phyloP scores from a whole-genome alignment of 1,140 invertebrate genomes.

The Brachionus sp. region DNA sequence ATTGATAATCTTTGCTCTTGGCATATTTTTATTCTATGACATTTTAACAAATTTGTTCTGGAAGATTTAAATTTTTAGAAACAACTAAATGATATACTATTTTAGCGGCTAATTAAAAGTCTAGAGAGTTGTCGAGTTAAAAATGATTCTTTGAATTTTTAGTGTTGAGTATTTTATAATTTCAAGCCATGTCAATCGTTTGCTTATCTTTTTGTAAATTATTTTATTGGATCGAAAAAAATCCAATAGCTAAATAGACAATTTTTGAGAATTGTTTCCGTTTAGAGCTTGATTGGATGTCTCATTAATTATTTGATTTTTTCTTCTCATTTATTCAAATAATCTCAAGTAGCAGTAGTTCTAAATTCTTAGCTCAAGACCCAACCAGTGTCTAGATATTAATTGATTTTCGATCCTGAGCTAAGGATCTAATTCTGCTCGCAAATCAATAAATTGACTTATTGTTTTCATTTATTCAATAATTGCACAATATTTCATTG shows the following conservation, averaged over 20 bases:
- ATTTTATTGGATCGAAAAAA: not conserved
- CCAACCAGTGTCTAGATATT: conserved; percentile 27
- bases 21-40: not conserved
- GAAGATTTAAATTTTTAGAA: conserved; percentile 17
- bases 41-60: conserved; percentile 2
- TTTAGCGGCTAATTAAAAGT: conserved; percentile 39
- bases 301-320: not conserved
- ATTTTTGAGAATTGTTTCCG: not conserved
- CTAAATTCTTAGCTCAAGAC: not conserved
- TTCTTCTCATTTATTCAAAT: not conserved
- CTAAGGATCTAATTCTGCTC: not conserved
- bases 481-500: not conserved
- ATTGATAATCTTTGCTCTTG: conserved; percentile 40
- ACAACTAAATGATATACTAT: not conserved
- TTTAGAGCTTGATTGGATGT: conserved; percentile 13
- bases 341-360: not conserved
- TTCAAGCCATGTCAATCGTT: conserved; percentile 8
- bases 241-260: not conserved
- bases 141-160: not conserved
- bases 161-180: conserved; percentile 1
- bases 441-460: conserved; percentile 21
- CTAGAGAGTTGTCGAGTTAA: not conserved
- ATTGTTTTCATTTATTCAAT: not conserved
- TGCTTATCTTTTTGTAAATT: not conserved
- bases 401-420: conserved; percentile 25